A percentile compares a stretch with the other conserved stretches of the same genome.
Conservation (phyloP, 2,113 vertebrate genomes). For the Paralichthys olivaceus region DNA sequence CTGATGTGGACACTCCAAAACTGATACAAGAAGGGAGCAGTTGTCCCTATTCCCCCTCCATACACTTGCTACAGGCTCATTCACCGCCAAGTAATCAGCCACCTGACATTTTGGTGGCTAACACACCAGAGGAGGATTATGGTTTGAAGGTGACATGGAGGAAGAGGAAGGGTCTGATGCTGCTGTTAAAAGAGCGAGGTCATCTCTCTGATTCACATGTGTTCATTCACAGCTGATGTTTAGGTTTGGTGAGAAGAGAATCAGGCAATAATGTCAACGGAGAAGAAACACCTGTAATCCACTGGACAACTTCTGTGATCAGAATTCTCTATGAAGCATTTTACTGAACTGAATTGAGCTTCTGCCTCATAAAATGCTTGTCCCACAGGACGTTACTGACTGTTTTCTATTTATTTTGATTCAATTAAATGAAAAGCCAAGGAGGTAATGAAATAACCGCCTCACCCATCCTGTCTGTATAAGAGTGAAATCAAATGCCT, state of each 20-base stretch:
- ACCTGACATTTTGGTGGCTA: slow-evolving; percentile 82
- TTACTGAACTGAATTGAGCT: no score
- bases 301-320: background rate
- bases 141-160: slow-evolving; percentile 92
- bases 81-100: slow-evolving; percentile 37
- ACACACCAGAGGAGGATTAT: slow-evolving; percentile 91
- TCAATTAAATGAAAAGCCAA: no score
- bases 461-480: background rate
- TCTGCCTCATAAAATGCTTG: no score
- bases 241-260: background rate
- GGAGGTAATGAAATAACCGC: background rate
- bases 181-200: slow-evolving; percentile 80
- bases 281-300: background rate
- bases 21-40: slow-evolving; percentile 33
- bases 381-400: no score
- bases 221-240: slow-evolving; percentile 70
- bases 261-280: background rate
- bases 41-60: slow-evolving; percentile 20
- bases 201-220: slow-evolving; percentile 79
- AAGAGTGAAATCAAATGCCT: background rate
- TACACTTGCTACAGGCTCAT: slow-evolving; percentile 28
- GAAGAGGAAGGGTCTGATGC: slow-evolving; percentile 81
- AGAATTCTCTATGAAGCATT: no score
- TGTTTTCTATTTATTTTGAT: no score
- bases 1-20: slow-evolving; percentile 75